phyloP scores from a whole-genome alignment of 2,888 invertebrate species.

The Acronicta aceris region DNA sequence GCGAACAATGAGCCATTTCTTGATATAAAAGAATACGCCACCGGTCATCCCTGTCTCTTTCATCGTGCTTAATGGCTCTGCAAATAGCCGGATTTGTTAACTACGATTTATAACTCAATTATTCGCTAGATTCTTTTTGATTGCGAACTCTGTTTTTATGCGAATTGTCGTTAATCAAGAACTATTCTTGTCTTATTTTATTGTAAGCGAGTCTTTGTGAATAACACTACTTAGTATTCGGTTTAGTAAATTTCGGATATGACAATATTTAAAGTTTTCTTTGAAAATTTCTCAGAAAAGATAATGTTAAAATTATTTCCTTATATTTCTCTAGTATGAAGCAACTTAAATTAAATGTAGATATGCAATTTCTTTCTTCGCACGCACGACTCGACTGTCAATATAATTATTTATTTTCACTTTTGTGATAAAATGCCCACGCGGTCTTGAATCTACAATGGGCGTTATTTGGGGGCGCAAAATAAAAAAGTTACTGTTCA shows the following conservation, averaged over 20 bases:
- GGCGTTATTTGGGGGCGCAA: constrained; percentile 37
- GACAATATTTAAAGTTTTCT: no score
- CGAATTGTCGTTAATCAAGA: constrained; percentile 20
- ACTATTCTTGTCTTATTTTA: constrained; percentile 28
- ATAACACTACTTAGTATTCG: constrained; percentile 5
- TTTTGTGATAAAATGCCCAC: constrained; percentile 32
- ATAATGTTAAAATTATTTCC: neutral
- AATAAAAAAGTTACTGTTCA: constrained; percentile 56
- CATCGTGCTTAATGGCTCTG: constrained; percentile 60
- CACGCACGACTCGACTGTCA: constrained; percentile 9
- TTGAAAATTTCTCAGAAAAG: no score
- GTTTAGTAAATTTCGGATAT: no score
- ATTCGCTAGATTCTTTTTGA: constrained; percentile 45
- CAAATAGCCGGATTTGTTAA: constrained; percentile 58
- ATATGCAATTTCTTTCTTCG: constrained; percentile 12
- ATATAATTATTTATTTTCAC: constrained; percentile 43
- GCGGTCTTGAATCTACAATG: constrained; percentile 24
- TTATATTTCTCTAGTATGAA: neutral
- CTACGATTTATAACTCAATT: constrained; percentile 59
- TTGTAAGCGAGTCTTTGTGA: constrained; percentile 21
- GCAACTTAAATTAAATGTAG: constrained; percentile 1
- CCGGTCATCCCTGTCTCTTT: constrained; percentile 48
- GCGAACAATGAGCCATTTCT: constrained; percentile 56
- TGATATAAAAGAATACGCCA: constrained; percentile 54
- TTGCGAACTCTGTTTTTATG: constrained; percentile 17